Conservation (phyloP, 2,797 vertebrate genomes). For the Arremon aurantiirostris region DNA sequence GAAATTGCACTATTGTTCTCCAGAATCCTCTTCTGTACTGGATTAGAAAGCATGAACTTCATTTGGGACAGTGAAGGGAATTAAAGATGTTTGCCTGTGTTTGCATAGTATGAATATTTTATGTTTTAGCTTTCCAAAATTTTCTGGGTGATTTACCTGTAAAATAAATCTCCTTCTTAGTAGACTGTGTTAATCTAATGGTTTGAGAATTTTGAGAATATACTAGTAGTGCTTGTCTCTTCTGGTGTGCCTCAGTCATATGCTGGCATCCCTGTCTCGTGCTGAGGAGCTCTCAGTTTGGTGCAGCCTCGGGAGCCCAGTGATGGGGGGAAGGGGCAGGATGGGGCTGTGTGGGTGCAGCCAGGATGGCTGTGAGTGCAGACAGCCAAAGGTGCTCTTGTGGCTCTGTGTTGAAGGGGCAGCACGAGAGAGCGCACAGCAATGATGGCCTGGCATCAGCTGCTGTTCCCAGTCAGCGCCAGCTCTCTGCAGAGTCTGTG, state of each 20-base stretch:
- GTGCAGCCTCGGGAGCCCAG: background rate
- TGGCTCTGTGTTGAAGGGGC: rapidly evolving
- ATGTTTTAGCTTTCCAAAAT: background rate
- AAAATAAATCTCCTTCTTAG: background rate
- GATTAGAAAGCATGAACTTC: background rate
- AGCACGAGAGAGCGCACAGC: rapidly evolving
- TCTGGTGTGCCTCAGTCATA: background rate
- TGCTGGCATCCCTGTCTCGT: rapidly evolving
- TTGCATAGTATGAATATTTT: background rate
- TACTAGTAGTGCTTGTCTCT: background rate
- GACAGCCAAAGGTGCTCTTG: background rate
- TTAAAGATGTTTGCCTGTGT: background rate
- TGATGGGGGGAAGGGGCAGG: background rate
- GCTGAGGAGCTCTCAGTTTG: background rate
- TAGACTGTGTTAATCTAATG: background rate
- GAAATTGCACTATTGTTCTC: background rate
- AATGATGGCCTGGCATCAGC: background rate
- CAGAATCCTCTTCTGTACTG: background rate
- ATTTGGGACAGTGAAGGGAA: background rate
- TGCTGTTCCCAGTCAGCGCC: rapidly evolving
- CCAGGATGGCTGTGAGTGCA: background rate
- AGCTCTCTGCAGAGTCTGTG: background rate
- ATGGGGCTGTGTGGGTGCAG: rapidly evolving
- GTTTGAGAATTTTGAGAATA: background rate
- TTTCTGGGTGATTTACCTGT: background rate